Conservation (phyloP, 2,113 vertebrate genomes). For the Leptobrachium leishanense region DNA sequence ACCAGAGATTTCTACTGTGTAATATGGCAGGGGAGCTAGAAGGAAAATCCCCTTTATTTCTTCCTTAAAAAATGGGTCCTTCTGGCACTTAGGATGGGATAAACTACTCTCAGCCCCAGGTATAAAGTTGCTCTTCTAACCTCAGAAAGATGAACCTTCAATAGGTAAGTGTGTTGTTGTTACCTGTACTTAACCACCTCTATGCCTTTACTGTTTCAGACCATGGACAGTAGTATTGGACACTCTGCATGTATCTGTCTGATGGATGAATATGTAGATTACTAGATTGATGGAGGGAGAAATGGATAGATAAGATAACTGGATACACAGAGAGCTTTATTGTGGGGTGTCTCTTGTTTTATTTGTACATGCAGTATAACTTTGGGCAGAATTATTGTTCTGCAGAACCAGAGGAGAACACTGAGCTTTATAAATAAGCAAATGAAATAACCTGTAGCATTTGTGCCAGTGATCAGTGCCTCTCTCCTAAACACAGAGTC, state of each 20-base stretch:
- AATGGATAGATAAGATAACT: background rate
- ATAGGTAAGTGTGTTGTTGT: constrained; percentile 65
- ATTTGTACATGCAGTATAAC: background rate
- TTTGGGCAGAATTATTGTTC: background rate
- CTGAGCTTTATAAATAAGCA: background rate
- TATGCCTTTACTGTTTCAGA: too few species aligned
- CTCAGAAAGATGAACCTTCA: constrained; percentile 60
- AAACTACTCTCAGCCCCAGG: constrained; percentile 59
- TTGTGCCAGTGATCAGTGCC: too few species aligned
- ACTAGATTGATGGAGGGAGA: background rate
- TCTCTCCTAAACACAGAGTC: background rate
- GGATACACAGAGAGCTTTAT: background rate
- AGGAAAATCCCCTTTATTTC: constrained; percentile 61
- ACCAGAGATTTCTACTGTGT: constrained; percentile 52
- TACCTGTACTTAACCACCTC: too few species aligned
- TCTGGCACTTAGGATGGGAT: constrained; percentile 61
- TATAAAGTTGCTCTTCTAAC: constrained; percentile 63
- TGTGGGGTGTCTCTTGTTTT: background rate
- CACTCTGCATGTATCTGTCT: too few species aligned
- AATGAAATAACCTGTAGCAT: constrained; percentile 25
- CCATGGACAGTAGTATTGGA: too few species aligned
- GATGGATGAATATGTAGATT: too few species aligned
- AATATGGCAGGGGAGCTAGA: constrained; percentile 65
- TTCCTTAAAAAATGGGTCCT: constrained; percentile 60
- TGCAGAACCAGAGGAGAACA: background rate